Conservation (phyloP, 2,113 vertebrate genomes). For the Rhineura floridana region DNA sequence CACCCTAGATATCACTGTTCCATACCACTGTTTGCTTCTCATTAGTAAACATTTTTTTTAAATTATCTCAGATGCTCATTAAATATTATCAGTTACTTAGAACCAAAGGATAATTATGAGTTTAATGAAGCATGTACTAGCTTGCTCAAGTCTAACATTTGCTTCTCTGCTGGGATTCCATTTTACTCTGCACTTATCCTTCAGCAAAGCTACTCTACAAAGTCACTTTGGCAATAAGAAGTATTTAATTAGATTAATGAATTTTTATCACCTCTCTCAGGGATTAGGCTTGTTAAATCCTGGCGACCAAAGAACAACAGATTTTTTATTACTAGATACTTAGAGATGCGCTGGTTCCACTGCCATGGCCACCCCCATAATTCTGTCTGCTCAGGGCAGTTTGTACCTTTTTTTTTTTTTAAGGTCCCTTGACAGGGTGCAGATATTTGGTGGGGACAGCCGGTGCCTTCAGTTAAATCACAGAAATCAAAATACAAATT, state of each 20-base stretch:
- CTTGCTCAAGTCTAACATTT: slow-evolving; percentile 90
- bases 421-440: slow-evolving; percentile 73
- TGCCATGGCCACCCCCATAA: slow-evolving; percentile 73
- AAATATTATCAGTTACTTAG: slow-evolving; percentile 99
- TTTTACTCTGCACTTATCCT: slow-evolving; percentile 98
- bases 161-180: slow-evolving; percentile 95
- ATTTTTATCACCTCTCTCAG: slow-evolving; percentile 93
- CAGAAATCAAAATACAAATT: slow-evolving; percentile 85
- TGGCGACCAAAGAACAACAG: slow-evolving; percentile 94
- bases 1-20: slow-evolving; percentile 81
- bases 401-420: slow-evolving; percentile 71
- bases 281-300: slow-evolving; percentile 91
- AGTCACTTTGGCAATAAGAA: slow-evolving; percentile 98
- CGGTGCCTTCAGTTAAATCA: slow-evolving; percentile 83
- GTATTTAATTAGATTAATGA: slow-evolving; percentile 99
- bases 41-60: slow-evolving; percentile 89
- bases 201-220: slow-evolving; percentile 94
- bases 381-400: slow-evolving; percentile 85
- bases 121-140: slow-evolving; percentile 97
- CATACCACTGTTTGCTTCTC: slow-evolving; percentile 81
- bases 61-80: slow-evolving; percentile 95
- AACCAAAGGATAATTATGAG: slow-evolving; percentile 99
- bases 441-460: slow-evolving; percentile 84
- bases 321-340: slow-evolving; percentile 92
- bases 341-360: slow-evolving; percentile 76